phyloP scores from a whole-genome alignment of 1,140 invertebrate species.

The Drosophila mauritiana region DNA sequence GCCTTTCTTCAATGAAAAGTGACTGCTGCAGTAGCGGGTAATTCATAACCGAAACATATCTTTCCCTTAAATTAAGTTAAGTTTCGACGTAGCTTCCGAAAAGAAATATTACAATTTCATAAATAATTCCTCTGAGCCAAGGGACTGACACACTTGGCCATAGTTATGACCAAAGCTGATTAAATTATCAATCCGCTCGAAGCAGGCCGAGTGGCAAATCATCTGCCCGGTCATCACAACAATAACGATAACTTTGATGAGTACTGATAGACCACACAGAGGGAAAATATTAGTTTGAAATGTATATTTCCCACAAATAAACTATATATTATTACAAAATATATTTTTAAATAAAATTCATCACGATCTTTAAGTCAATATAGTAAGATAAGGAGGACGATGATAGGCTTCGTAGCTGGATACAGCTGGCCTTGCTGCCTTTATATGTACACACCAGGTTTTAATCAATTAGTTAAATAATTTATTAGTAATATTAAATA shows the following conservation, averaged over 20 bases:
- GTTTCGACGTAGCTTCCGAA: not conserved
- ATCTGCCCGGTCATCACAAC: slow-evolving; percentile 68
- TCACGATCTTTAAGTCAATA: too few relatives aligned
- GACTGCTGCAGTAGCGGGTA: not conserved
- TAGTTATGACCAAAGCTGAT: slow-evolving; percentile 55
- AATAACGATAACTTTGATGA: slow-evolving; percentile 61
- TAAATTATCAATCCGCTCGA: slow-evolving; percentile 65
- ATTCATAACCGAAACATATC: not conserved
- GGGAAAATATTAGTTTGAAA: not conserved
- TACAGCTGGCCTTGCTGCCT: not conserved
- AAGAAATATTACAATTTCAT: slow-evolving; percentile 65
- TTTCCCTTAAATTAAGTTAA: not conserved
- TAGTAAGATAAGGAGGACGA: not conserved
- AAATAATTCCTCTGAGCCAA: slow-evolving; percentile 34
- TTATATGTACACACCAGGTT: not conserved
- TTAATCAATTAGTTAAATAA: not conserved
- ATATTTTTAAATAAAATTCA: too few relatives aligned
- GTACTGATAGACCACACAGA: slow-evolving; percentile 14
- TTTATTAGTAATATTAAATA: not conserved
- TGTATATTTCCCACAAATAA: too few relatives aligned
- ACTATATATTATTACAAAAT: too few relatives aligned
- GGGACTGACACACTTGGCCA: slow-evolving; percentile 20
- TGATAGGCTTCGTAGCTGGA: too few relatives aligned
- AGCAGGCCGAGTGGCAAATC: slow-evolving; percentile 68
- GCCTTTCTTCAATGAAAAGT: not conserved